Evolutionary conservation across 1,140 invertebrate species (phyloP).

Genomic region (Odontomachus brunneus): DNA sequence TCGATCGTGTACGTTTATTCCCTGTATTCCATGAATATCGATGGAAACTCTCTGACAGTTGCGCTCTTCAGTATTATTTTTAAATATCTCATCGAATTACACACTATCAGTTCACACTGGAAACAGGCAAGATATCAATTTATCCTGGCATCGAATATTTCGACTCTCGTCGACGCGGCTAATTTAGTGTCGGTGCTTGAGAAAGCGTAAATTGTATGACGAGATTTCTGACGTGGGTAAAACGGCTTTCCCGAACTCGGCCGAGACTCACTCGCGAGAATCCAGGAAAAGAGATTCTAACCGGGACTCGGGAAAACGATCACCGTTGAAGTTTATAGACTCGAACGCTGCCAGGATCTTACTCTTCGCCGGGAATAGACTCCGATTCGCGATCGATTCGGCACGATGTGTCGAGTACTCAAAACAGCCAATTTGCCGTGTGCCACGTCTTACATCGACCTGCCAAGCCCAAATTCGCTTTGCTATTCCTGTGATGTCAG

Average conservation of each 20-base stretch:
- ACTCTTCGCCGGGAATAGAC: background rate
- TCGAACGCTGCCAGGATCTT: background rate
- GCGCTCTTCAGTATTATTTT: conserved; percentile 30
- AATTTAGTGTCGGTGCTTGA: no score
- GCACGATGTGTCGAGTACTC: background rate
- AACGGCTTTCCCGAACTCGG: no score
- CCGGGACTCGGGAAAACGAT: no score
- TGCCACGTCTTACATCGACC: conserved; percentile 31
- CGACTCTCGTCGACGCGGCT: no score
- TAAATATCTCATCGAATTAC: no score
- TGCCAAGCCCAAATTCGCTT: conserved; percentile 21
- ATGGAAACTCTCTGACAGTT: background rate
- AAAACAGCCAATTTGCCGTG: background rate
- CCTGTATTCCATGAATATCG: background rate
- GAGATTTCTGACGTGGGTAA: no score
- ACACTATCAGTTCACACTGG: no score
- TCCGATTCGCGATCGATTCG: background rate
- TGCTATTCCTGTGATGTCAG: conserved; percentile 30
- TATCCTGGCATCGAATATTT: no score
- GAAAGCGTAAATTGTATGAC: no score
- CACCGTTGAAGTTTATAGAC: background rate
- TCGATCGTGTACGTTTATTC: conserved; percentile 31
- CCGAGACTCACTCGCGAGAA: no score
- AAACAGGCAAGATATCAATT: no score
- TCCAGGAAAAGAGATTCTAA: no score